Evolutionary conservation across 2,888 invertebrate genomes (phyloP).

Genomic region (Marasmarcha lunaedactyla): DNA sequence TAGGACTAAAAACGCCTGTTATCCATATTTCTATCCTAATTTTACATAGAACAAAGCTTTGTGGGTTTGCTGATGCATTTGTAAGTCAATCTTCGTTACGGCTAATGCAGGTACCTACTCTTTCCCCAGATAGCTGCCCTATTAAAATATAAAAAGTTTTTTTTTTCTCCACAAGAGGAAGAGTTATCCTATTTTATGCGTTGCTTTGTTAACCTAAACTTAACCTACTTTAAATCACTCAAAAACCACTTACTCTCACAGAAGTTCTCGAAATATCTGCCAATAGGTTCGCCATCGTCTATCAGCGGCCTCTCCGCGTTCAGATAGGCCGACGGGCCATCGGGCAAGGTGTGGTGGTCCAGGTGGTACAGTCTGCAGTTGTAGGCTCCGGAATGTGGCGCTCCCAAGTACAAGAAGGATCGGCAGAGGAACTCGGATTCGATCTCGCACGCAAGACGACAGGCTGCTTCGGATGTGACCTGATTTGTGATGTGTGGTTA

Average conservation of each 20-base stretch:
- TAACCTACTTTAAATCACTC: too few relatives aligned
- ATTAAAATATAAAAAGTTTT: too few relatives aligned
- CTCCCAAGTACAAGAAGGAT: conserved; percentile 84
- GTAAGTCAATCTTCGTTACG: too few relatives aligned
- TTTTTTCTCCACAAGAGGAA: too few relatives aligned
- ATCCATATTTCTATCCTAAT: too few relatives aligned
- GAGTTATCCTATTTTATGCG: too few relatives aligned
- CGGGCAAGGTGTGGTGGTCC: conserved; percentile 91
- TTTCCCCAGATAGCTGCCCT: too few relatives aligned
- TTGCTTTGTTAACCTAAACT: too few relatives aligned
- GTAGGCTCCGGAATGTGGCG: conserved; percentile 82
- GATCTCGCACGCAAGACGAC: conserved; percentile 89
- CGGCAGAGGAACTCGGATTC: conserved; percentile 94
- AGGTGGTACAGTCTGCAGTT: conserved; percentile 93
- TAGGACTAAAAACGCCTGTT: too few relatives aligned
- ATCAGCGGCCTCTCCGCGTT: conserved; percentile 91
- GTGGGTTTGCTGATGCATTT: too few relatives aligned
- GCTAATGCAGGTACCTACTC: too few relatives aligned
- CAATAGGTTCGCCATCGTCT: conserved; percentile 91
- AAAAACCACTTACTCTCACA: conserved; percentile 93
- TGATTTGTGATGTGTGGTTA: conserved; percentile 27
- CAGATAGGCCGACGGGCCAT: conserved; percentile 91
- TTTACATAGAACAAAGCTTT: too few relatives aligned
- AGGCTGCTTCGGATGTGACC: conserved; percentile 90
- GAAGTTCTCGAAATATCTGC: conserved; percentile 90